Conservation (phyloP, 2,888 invertebrate genomes). For the Eupeodes luniger region DNA sequence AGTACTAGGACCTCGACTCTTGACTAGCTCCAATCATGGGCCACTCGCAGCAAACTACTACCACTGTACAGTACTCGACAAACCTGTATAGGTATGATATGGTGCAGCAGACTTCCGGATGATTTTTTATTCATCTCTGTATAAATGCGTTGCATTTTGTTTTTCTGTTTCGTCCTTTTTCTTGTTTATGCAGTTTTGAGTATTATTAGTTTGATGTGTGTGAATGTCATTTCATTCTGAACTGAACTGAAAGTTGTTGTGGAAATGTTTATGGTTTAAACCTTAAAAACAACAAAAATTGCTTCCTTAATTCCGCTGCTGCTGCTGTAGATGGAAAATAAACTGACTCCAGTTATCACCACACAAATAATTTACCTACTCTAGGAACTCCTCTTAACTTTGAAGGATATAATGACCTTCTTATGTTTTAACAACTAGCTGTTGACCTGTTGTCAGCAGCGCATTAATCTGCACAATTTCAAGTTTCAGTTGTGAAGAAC, state of each 20-base stretch:
- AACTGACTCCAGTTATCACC: not conserved
- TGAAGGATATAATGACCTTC: slow-evolving; percentile 36
- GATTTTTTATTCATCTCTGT: slow-evolving; percentile 61
- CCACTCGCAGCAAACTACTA: not conserved
- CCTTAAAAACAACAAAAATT: not conserved
- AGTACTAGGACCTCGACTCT: not conserved
- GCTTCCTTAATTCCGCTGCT: not conserved
- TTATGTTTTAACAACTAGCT: slow-evolving; percentile 24
- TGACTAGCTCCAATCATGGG: slow-evolving; percentile 9
- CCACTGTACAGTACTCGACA: not conserved
- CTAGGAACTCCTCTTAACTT: not conserved
- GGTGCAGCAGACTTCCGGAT: slow-evolving; percentile 58
- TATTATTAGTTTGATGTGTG: slow-evolving; percentile 18
- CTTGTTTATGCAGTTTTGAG: not conserved
- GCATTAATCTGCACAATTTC: slow-evolving; percentile 3
- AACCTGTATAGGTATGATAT: slow-evolving; percentile 7
- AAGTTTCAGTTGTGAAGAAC: not conserved
- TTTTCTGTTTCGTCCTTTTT: not conserved
- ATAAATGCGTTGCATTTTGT: slow-evolving; percentile 30
- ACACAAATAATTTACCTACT: not conserved
- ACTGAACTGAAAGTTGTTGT: not conserved
- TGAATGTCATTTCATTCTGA: slow-evolving; percentile 2
- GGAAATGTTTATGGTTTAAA: not conserved
- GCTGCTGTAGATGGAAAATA: not conserved
- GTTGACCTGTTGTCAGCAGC: slow-evolving; percentile 19